phyloP scores from a whole-genome alignment of 2,888 invertebrate species.

The Limnephilus marmoratus region DNA sequence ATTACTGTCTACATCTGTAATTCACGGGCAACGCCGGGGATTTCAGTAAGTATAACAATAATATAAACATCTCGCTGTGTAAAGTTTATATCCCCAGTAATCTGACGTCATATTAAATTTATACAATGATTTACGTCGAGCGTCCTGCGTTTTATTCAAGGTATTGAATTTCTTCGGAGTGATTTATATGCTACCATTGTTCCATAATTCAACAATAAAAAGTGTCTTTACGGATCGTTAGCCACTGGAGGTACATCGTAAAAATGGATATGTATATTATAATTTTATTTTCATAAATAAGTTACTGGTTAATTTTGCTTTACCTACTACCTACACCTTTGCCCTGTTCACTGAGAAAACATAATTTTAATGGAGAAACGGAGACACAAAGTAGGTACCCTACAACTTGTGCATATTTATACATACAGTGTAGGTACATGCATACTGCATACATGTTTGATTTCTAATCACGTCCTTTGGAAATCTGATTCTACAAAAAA shows the following conservation, averaged over 20 bases:
- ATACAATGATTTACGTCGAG: background rate
- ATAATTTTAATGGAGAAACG: background rate
- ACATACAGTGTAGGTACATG: too few species aligned
- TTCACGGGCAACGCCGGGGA: background rate
- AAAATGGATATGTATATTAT: background rate
- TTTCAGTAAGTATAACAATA: background rate
- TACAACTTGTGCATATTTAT: too few species aligned
- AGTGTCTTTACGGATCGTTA: background rate
- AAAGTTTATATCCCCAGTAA: background rate
- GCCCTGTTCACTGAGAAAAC: background rate
- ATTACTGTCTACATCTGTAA: too few species aligned
- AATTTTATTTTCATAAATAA: background rate
- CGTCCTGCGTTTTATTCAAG: background rate
- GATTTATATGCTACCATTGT: background rate
- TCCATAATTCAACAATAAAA: background rate
- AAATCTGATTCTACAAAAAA: too few species aligned
- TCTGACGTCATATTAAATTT: background rate
- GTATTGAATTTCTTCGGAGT: background rate
- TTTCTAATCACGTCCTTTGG: too few species aligned
- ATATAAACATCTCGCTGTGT: background rate
- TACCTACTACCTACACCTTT: background rate
- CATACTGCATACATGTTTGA: too few species aligned
- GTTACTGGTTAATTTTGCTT: background rate
- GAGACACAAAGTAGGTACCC: too few species aligned
- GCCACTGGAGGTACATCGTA: background rate